Conservation (phyloP, 1,140 invertebrate genomes). For the Calephelis virginiensis region DNA sequence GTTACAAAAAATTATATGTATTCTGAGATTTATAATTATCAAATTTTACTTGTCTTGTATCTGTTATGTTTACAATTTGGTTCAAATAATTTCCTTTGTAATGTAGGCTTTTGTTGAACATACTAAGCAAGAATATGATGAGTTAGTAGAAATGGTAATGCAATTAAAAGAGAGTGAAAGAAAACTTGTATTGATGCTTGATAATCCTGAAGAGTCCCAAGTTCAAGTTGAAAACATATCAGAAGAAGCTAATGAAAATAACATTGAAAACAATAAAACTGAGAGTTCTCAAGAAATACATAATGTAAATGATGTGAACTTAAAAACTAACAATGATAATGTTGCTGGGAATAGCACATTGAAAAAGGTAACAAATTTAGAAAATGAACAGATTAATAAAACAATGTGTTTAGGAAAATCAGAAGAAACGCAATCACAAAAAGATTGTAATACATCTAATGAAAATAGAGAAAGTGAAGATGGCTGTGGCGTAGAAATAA, state of each 20-base stretch:
- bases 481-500: slow-evolving; percentile 40
- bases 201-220: slow-evolving; percentile 53
- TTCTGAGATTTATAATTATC: not conserved
- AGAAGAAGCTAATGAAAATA: slow-evolving; percentile 24
- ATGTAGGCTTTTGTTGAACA: slow-evolving; percentile 74
- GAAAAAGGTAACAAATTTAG: slow-evolving; percentile 69
- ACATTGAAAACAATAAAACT: slow-evolving; percentile 23
- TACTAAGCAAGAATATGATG: slow-evolving; percentile 75
- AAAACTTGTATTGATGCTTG: slow-evolving; percentile 62
- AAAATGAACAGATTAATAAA: slow-evolving; percentile 73
- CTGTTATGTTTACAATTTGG: slow-evolving; percentile 18
- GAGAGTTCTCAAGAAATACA: slow-evolving; percentile 21
- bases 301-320: slow-evolving; percentile 39
- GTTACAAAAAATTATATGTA: too few relatives aligned
- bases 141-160: slow-evolving; percentile 70
- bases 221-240: slow-evolving; percentile 43
- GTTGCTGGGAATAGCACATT: slow-evolving; percentile 42
- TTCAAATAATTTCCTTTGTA: slow-evolving; percentile 33
- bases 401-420: slow-evolving; percentile 45
- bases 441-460: slow-evolving; percentile 32
- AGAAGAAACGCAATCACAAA: slow-evolving; percentile 38
- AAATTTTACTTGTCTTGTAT: not conserved
- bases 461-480: slow-evolving; percentile 31
- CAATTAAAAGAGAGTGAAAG: slow-evolving; percentile 75
- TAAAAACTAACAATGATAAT: slow-evolving; percentile 42